Evolutionary conservation across 2,113 vertebrate genomes (phyloP).

Genomic region (Globicephala melas): DNA sequence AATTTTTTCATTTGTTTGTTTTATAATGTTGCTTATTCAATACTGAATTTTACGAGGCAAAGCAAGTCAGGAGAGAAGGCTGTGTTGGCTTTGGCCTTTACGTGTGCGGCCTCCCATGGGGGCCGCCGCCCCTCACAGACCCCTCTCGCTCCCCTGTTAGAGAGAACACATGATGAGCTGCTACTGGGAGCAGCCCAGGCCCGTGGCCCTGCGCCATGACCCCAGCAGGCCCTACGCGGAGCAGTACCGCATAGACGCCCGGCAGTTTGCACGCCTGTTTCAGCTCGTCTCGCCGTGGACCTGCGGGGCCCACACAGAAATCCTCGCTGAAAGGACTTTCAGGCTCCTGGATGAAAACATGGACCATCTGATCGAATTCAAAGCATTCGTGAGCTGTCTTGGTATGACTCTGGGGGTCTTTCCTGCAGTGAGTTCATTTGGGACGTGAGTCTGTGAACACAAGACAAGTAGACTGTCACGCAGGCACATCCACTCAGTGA

Average conservation of each 20-base stretch:
- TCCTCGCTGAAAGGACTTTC: constrained; percentile 90
- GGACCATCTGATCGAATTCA: constrained; percentile 89
- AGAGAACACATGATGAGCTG: constrained; percentile 92
- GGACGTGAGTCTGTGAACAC: not conserved
- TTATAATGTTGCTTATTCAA: not conserved
- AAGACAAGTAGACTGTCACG: not conserved
- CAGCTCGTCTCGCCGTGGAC: constrained; percentile 90
- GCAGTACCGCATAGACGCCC: constrained; percentile 91
- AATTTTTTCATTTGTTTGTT: not conserved
- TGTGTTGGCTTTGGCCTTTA: rapidly evolving
- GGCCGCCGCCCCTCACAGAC: rapidly evolving
- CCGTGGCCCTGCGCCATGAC: constrained; percentile 77
- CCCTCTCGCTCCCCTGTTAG: constrained; percentile 71
- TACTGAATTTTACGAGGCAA: not conserved
- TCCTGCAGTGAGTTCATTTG: rapidly evolving
- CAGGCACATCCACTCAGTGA: not conserved
- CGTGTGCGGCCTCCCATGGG: not conserved
- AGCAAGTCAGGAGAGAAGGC: not conserved
- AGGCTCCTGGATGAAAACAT: constrained; percentile 90
- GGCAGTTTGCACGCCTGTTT: constrained; percentile 91
- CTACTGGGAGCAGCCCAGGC: constrained; percentile 89
- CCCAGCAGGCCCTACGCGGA: constrained; percentile 86
- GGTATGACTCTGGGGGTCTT: constrained; percentile 77
- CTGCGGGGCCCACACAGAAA: constrained; percentile 85
- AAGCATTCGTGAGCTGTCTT: constrained; percentile 88